Evolutionary conservation across 2,113 vertebrate genomes (phyloP).

Genomic region (Brachypodius melanocephalos): DNA sequence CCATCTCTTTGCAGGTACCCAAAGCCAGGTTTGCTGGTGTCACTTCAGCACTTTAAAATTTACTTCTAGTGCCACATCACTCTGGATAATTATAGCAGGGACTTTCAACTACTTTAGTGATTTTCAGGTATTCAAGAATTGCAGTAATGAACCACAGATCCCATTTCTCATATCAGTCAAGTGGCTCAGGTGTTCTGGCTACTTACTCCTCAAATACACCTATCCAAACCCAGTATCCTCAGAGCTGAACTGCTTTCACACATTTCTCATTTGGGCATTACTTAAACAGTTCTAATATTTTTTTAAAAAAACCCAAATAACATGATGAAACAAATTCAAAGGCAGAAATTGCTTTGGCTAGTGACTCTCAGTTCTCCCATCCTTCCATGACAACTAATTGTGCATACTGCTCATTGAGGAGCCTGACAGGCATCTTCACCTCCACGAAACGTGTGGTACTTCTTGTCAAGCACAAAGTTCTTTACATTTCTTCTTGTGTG

Average conservation of each 20-base stretch:
- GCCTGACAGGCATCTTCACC: not conserved
- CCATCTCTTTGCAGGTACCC: not conserved
- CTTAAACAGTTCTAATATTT: not conserved
- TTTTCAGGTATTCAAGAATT: not conserved
- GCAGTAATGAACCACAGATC: not conserved
- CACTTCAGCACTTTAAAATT: not conserved
- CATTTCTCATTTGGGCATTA: not conserved
- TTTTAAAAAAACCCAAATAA: not conserved
- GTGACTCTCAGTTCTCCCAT: not conserved
- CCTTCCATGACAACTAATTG: not conserved
- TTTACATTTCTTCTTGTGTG: not conserved
- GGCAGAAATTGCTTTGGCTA: not conserved
- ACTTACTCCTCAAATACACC: not conserved
- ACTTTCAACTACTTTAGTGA: not conserved
- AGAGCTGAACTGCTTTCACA: not conserved
- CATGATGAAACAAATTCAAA: not conserved
- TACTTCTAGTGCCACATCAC: not conserved
- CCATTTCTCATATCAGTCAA: not conserved
- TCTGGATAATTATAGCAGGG: not conserved
- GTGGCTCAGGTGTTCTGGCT: not conserved
- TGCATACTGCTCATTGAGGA: not conserved
- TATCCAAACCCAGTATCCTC: not conserved
- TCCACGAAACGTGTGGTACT: not conserved
- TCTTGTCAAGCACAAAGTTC: not conserved
- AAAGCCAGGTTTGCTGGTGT: not conserved